phyloP scores from a whole-genome alignment of 2,888 invertebrate genomes.

The Tubulanus polymorphus region DNA sequence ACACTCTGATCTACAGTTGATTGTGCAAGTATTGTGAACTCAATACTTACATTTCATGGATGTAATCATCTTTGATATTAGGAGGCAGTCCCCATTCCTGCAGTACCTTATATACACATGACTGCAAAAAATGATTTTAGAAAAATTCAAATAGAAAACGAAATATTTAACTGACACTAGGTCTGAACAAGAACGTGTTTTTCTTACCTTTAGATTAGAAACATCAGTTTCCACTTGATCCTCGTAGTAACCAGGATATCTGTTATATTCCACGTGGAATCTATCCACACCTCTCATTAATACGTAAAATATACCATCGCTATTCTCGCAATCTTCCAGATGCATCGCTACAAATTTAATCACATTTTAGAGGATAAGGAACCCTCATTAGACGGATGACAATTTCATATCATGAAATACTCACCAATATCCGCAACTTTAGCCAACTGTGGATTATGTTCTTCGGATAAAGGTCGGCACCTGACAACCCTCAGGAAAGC shows the following conservation, averaged over 20 bases:
- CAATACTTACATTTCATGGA: slow-evolving; percentile 73
- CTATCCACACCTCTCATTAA: slow-evolving; percentile 85
- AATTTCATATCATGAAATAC: slow-evolving; percentile 2
- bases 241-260: slow-evolving; percentile 73
- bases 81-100: slow-evolving; percentile 81
- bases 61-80: slow-evolving; percentile 80
- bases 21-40: background rate
- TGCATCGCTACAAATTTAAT: slow-evolving; percentile 20
- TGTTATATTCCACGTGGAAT: slow-evolving; percentile 81
- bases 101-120: slow-evolving; percentile 66
- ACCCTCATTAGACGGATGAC: slow-evolving; percentile 1
- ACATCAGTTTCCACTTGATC: slow-evolving; percentile 86
- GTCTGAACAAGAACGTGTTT: too few relatives aligned
- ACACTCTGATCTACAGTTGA: background rate
- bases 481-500: slow-evolving; percentile 73
- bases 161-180: slow-evolving; percentile 7
- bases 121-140: slow-evolving; percentile 54
- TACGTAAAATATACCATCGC: slow-evolving; percentile 69
- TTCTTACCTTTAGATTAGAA: slow-evolving; percentile 70
- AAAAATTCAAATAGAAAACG: slow-evolving; percentile 5
- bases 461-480: slow-evolving; percentile 71
- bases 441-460: slow-evolving; percentile 62
- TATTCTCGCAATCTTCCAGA: slow-evolving; percentile 34
- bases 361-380: background rate
- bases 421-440: slow-evolving; percentile 30